phyloP scores from a whole-genome alignment of 2,797 vertebrate genomes.

The Lepus townsendii region DNA sequence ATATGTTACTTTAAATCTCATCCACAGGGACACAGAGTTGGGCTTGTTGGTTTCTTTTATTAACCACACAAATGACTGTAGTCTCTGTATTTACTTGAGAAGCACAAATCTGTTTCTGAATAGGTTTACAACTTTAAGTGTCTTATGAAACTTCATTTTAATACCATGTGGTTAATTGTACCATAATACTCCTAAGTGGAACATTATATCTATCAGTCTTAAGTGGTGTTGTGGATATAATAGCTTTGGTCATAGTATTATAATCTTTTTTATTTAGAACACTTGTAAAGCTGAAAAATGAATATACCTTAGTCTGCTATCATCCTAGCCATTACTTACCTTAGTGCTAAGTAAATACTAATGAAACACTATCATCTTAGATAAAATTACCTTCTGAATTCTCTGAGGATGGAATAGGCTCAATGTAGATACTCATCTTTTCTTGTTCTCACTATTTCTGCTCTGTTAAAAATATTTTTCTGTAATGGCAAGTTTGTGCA shows the following conservation, averaged over 20 bases:
- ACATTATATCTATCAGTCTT: slow-evolving; percentile 79
- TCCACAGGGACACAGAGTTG: not conserved
- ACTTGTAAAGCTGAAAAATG: slow-evolving; percentile 73
- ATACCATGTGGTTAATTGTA: slow-evolving; percentile 85
- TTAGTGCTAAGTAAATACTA: slow-evolving; percentile 72
- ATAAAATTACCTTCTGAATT: slow-evolving; percentile 63
- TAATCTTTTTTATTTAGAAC: slow-evolving; percentile 79
- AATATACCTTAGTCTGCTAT: slow-evolving; percentile 76
- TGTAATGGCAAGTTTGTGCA: not conserved
- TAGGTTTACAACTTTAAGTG: slow-evolving; percentile 81
- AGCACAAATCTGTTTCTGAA: slow-evolving; percentile 77
- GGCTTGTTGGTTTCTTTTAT: slow-evolving; percentile 74
- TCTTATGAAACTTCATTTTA: slow-evolving; percentile 86
- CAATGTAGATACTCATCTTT: not conserved
- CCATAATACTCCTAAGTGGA: slow-evolving; percentile 83
- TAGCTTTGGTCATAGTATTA: slow-evolving; percentile 70
- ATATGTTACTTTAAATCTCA: slow-evolving; percentile 73
- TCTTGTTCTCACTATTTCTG: not conserved
- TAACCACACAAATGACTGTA: slow-evolving; percentile 74
- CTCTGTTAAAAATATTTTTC: slow-evolving; percentile 50
- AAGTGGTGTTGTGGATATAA: slow-evolving; percentile 76
- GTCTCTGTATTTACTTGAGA: slow-evolving; percentile 83
- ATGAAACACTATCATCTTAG: slow-evolving; percentile 72
- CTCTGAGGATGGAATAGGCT: not conserved
- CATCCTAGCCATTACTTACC: slow-evolving; percentile 77